A percentile compares a stretch with the other conserved stretches of the same genome.
These are phyloP conservation scores for Brachionus koreanus DNA, from an alignment of 1,140 invertebrate species.

Conservation along the genomic window DNA sequence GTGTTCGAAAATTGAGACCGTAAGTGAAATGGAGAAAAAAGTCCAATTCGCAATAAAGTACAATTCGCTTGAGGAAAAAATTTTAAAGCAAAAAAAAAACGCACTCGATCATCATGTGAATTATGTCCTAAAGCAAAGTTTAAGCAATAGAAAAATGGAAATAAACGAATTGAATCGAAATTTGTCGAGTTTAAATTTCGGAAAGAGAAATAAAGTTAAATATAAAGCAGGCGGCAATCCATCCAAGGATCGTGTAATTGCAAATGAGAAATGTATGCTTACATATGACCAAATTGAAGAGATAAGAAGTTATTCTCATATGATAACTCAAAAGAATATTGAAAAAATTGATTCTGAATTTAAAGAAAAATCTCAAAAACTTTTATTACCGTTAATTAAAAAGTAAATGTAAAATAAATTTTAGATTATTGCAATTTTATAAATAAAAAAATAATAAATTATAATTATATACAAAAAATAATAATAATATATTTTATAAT, in stretches of 20 bases:
- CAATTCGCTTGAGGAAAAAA: not conserved
- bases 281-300: slow-evolving; percentile 1
- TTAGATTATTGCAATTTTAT: no score
- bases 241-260: not conserved
- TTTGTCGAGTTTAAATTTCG: not conserved
- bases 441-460: no score
- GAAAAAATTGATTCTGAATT: slow-evolving; percentile 33
- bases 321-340: slow-evolving; percentile 8
- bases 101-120: slow-evolving; percentile 4
- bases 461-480: no score
- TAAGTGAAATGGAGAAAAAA: slow-evolving; percentile 35
- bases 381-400: slow-evolving; percentile 20
- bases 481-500: no score
- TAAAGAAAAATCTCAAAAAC: slow-evolving; percentile 31
- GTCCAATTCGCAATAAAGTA: not conserved
- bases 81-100: not conserved
- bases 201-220: not conserved
- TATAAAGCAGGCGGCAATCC: slow-evolving; percentile 11
- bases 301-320: slow-evolving; percentile 17
- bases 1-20: slow-evolving; percentile 28
- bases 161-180: not conserved
- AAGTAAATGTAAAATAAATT: not conserved
- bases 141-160: not conserved
- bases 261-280: not conserved
- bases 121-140: slow-evolving; percentile 16